Evolutionary conservation across 1,140 invertebrate species (phyloP).

Genomic region (Bradynema listronoti): DNA sequence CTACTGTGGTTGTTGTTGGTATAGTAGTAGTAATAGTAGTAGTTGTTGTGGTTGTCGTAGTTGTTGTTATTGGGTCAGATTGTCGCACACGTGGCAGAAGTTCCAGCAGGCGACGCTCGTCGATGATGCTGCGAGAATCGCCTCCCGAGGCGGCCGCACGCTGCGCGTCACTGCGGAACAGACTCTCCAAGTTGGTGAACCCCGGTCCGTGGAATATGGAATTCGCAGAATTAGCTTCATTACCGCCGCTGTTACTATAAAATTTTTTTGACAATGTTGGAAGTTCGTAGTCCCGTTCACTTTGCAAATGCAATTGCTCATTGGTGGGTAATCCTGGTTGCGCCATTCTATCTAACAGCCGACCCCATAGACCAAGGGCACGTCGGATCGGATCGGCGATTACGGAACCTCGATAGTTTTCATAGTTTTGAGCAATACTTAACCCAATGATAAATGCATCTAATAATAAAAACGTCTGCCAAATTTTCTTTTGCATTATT

Average conservation of each 20-base stretch:
- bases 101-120: conserved; percentile 16
- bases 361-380: conserved; percentile 25
- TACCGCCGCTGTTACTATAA: neutral
- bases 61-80: conserved; percentile 22
- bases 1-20: neutral
- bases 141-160: neutral
- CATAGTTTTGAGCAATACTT: no score
- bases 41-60: neutral
- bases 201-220: neutral
- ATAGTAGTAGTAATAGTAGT: conserved; percentile 17
- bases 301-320: conserved; percentile 24
- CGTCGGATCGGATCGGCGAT: conserved; percentile 19
- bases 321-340: conserved; percentile 26
- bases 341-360: conserved; percentile 27
- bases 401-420: no score
- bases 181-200: no score
- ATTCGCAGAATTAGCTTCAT: neutral
- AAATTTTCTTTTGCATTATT: no score
- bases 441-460: no score
- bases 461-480: no score
- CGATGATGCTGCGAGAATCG: conserved; percentile 19
- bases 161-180: no score
- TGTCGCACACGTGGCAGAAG: conserved; percentile 22
- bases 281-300: neutral
- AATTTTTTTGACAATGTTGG: neutral